Evolutionary conservation across 2,113 vertebrate species (phyloP).

Genomic region (Poeciliopsis turrubarensis): DNA sequence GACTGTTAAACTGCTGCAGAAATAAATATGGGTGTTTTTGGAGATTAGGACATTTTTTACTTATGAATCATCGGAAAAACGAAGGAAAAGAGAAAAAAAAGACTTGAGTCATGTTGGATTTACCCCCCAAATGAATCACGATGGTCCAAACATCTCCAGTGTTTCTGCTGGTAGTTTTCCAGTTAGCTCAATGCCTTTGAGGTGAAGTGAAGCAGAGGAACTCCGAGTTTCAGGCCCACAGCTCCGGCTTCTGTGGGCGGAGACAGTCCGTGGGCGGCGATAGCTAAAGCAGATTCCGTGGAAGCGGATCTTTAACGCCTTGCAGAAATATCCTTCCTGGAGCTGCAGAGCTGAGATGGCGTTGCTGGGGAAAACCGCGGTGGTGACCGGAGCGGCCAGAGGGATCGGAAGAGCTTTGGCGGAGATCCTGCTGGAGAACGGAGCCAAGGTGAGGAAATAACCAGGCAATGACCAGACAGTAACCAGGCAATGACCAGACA

Average conservation of each 20-base stretch:
- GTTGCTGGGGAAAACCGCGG: slow-evolving; percentile 42
- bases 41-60: not conserved
- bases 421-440: slow-evolving; percentile 64
- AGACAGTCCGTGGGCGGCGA: slow-evolving; percentile 15
- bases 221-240: not conserved
- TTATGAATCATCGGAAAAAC: not conserved
- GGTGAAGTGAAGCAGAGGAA: too few species aligned
- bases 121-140: not conserved
- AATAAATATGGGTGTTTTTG: not conserved
- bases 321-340: not conserved
- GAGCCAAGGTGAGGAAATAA: slow-evolving; percentile 63
- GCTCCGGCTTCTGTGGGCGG: not conserved
- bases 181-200: too few species aligned
- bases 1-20: not conserved
- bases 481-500: too few species aligned
- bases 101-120: too few species aligned
- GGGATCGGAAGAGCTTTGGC: slow-evolving; percentile 71
- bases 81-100: too few species aligned
- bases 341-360: slow-evolving; percentile 40
- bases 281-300: not conserved
- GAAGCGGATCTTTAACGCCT: not conserved
- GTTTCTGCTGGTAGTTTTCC: too few species aligned
- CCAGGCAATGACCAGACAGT: too few species aligned
- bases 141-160: not conserved
- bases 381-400: slow-evolving; percentile 72